These are phyloP conservation scores for Halcyon senegalensis DNA, from an alignment of 2,113 vertebrate species.

Conservation along the genomic window DNA sequence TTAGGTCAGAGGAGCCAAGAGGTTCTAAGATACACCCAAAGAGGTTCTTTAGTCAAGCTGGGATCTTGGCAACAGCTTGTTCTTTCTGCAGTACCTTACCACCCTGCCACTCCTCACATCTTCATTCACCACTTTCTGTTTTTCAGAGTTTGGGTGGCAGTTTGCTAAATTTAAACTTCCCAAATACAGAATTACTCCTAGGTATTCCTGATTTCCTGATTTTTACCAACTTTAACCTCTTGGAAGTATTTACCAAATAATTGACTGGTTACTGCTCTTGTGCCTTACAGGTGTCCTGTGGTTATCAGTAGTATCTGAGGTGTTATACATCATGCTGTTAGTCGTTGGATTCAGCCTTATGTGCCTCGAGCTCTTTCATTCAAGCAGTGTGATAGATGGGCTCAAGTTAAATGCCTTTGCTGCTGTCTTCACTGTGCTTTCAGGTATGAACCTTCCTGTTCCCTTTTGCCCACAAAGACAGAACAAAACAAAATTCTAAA, in stretches of 20 bases:
- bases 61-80: not conserved
- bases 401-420: constrained; percentile 98
- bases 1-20: not conserved
- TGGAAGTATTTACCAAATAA: not conserved
- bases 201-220: not conserved
- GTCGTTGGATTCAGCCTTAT: constrained; percentile 96
- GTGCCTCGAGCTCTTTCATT: constrained; percentile 96
- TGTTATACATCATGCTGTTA: constrained; percentile 94
- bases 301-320: constrained; percentile 95
- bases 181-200: not conserved
- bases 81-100: not conserved
- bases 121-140: not conserved
- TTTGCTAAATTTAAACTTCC: not conserved
- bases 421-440: constrained; percentile 96
- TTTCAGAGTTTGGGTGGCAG: not conserved
- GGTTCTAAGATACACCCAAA: not conserved
- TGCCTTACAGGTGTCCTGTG: constrained; percentile 89
- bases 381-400: constrained; percentile 94
- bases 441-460: constrained; percentile 78
- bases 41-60: not conserved
- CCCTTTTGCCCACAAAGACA: not conserved
- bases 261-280: not conserved
- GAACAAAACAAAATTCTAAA: not conserved
- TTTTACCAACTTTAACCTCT: not conserved
- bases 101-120: not conserved